Percentiles rank a stretch among this genome's conserved stretches.
These are phyloP conservation scores for Cybosia mesomella DNA, from an alignment of 2,888 invertebrate genomes.

Conservation along the genomic window DNA sequence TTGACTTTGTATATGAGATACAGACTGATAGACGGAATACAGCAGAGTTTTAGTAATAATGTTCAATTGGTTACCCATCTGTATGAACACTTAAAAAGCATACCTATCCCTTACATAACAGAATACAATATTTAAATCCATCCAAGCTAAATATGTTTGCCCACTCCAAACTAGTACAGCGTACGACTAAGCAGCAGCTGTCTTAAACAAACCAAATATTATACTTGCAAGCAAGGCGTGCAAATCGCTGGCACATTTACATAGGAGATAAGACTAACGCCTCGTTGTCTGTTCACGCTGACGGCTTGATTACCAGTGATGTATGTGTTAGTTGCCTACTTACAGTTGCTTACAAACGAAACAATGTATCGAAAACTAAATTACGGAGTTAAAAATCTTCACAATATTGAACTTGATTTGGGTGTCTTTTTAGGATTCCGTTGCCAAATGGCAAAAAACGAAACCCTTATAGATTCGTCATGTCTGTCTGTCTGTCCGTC, in stretches of 20 bases:
- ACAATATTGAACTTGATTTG: too few species aligned
- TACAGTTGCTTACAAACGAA: background rate
- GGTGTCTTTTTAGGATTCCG: too few species aligned
- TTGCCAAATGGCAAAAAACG: too few species aligned
- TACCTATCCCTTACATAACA: background rate
- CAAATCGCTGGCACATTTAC: slow-evolving; percentile 40
- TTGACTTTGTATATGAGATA: too few species aligned
- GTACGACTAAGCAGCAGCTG: slow-evolving; percentile 28
- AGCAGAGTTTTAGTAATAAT: too few species aligned
- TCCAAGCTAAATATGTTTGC: slow-evolving; percentile 16
- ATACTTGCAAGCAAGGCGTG: slow-evolving; percentile 29
- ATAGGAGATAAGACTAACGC: slow-evolving; percentile 44
- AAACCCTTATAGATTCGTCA: too few species aligned
- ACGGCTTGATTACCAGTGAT: slow-evolving; percentile 47
- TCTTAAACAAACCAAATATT: slow-evolving; percentile 39
- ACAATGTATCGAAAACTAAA: background rate
- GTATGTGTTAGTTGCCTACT: slow-evolving; percentile 11
- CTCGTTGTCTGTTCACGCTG: slow-evolving; percentile 35
- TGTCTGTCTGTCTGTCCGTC: too few species aligned
- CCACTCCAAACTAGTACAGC: background rate
- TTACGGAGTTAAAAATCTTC: background rate
- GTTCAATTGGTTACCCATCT: too few species aligned
- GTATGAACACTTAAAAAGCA: background rate
- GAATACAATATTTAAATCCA: slow-evolving; percentile 2
- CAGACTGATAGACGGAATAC: too few species aligned